Percentiles rank a stretch among this genome's conserved stretches.
Conservation (phyloP, 2,113 vertebrate genomes). For the Paracanthobrama guichenoti region DNA sequence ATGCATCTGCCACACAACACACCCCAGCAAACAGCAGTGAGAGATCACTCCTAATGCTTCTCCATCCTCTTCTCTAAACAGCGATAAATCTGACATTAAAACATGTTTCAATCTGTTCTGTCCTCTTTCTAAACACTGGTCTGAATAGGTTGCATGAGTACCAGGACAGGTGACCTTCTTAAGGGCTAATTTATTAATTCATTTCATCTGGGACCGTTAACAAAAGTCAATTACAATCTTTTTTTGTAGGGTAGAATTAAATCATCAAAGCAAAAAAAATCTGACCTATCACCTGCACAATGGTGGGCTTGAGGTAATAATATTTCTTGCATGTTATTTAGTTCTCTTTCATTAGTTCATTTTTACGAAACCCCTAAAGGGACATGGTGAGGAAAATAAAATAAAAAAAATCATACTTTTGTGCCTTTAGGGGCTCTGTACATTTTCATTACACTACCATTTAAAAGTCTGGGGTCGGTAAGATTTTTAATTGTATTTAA, state of each 20-base stretch:
- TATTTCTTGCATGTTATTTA: not conserved
- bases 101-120: not conserved
- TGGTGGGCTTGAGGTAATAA: not conserved
- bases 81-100: not conserved
- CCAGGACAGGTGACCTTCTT: not conserved
- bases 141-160: not conserved
- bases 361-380: too few species aligned
- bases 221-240: not conserved
- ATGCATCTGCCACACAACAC: slow-evolving; percentile 45
- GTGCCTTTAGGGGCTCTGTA: too few species aligned
- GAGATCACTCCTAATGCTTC: slow-evolving; percentile 13
- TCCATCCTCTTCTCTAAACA: not conserved
- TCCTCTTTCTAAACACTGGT: not conserved
- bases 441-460: not conserved
- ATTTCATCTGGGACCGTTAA: not conserved
- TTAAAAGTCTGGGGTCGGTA: not conserved
- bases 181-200: not conserved
- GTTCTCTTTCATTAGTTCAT: not conserved
- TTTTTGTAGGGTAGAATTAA: not conserved
- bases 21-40: slow-evolving; percentile 22
- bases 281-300: not conserved
- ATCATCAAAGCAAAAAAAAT: not conserved
- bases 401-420: too few species aligned
- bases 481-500: not conserved
- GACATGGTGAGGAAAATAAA: too few species aligned